Evolutionary conservation across 2,888 invertebrate species (phyloP).

Genomic region (Cordilura impudica): DNA sequence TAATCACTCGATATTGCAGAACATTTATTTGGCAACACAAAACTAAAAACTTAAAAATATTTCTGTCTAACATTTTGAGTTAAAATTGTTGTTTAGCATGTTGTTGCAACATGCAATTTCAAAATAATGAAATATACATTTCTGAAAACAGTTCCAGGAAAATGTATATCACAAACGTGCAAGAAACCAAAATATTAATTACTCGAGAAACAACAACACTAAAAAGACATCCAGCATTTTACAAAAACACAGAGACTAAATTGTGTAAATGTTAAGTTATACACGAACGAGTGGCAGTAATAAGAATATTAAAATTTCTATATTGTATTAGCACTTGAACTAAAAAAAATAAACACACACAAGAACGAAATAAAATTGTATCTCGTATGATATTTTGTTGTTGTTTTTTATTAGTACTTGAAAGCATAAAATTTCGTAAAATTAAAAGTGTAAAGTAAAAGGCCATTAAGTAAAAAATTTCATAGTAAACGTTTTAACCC

Average conservation of each 20-base stretch:
- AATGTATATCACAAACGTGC: conserved; percentile 17
- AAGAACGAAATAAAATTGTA: background rate
- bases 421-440: conserved; percentile 5
- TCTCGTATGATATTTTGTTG: background rate
- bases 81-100: background rate
- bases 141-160: conserved; percentile 39
- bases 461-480: background rate
- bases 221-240: background rate
- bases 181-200: conserved; percentile 8
- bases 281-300: background rate
- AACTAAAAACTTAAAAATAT: no score
- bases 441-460: conserved; percentile 2
- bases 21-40: no score
- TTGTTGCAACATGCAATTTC: background rate
- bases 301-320: background rate
- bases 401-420: background rate
- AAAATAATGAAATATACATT: conserved; percentile 33
- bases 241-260: background rate
- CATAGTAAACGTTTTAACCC: background rate
- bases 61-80: background rate
- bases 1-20: no score
- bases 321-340: background rate
- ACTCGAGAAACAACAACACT: background rate
- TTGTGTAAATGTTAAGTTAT: background rate
- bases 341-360: no score